These are phyloP conservation scores for Bombus consobrinus DNA, from an alignment of 1,140 invertebrate species.

Conservation along the genomic window DNA sequence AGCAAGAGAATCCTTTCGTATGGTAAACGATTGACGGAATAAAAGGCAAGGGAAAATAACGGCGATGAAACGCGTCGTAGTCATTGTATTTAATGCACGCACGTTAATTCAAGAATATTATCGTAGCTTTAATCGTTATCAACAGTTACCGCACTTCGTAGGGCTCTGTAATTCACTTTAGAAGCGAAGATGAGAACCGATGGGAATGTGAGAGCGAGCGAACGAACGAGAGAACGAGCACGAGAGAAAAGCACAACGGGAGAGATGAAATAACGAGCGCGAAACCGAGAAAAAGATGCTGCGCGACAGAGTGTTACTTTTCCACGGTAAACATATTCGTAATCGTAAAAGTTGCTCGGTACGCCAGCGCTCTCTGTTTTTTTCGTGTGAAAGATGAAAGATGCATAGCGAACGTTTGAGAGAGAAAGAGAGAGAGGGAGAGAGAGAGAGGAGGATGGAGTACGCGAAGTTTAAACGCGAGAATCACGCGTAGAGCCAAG, in stretches of 20 bases:
- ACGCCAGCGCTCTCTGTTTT: slow-evolving; percentile 23
- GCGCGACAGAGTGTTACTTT: slow-evolving; percentile 24
- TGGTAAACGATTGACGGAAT: slow-evolving; percentile 49
- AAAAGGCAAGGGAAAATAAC: background rate
- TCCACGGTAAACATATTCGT: slow-evolving; percentile 49
- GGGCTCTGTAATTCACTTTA: slow-evolving; percentile 79
- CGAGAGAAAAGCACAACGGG: slow-evolving; percentile 6
- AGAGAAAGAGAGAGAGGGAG: background rate
- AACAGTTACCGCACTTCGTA: slow-evolving; percentile 80
- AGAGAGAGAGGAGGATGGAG: background rate
- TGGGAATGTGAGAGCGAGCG: slow-evolving; percentile 10
- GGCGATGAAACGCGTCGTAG: slow-evolving; percentile 56
- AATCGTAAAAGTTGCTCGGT: slow-evolving; percentile 54
- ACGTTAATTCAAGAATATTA: slow-evolving; percentile 80
- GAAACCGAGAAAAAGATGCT: slow-evolving; percentile 14
- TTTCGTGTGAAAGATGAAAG: background rate
- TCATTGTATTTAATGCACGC: slow-evolving; percentile 77
- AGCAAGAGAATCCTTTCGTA: slow-evolving; percentile 68
- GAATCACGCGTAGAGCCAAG: slow-evolving; percentile 30
- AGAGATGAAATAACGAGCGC: slow-evolving; percentile 10
- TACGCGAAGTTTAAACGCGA: slow-evolving; percentile 44
- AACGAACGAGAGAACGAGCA: background rate
- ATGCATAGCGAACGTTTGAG: background rate
- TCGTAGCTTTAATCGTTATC: slow-evolving; percentile 82
- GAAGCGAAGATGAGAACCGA: slow-evolving; percentile 54